These are phyloP conservation scores for Columba janthina DNA, from an alignment of 2,113 vertebrate species.

Conservation along the genomic window DNA sequence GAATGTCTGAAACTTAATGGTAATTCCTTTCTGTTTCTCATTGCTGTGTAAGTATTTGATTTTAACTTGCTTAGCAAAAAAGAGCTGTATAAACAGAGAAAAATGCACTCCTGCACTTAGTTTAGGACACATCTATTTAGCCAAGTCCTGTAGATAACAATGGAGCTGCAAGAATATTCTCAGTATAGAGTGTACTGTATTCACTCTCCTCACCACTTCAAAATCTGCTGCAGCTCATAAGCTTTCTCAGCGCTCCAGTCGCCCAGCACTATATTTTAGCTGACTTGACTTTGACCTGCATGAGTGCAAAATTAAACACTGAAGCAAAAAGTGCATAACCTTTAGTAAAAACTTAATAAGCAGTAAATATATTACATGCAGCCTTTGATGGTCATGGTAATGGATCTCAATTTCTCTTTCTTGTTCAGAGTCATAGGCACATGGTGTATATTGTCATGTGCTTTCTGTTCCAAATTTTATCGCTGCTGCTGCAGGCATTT, in stretches of 20 bases:
- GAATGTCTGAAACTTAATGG: neutral
- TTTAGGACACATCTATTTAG: neutral
- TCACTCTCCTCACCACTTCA: neutral
- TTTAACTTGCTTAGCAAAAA: neutral
- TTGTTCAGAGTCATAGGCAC: neutral
- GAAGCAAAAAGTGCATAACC: neutral
- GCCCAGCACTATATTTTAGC: neutral
- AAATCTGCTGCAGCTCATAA: neutral
- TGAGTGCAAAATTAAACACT: neutral
- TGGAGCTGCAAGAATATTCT: neutral
- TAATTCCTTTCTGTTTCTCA: neutral
- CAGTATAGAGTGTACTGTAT: accelerated
- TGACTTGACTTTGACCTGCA: neutral
- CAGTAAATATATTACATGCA: neutral
- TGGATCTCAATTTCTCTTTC: neutral
- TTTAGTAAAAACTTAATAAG: neutral
- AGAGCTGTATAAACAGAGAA: neutral
- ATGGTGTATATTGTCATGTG: neutral
- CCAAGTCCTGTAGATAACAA: neutral
- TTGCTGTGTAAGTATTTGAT: neutral
- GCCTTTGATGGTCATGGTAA: neutral
- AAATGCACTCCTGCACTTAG: neutral
- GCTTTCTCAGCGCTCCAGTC: neutral
- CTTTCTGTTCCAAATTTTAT: neutral
- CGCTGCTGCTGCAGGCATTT: neutral